These are phyloP conservation scores for Gastracanthus pulcherrimus DNA, from an alignment of 2,888 invertebrate genomes.

Conservation along the genomic window DNA sequence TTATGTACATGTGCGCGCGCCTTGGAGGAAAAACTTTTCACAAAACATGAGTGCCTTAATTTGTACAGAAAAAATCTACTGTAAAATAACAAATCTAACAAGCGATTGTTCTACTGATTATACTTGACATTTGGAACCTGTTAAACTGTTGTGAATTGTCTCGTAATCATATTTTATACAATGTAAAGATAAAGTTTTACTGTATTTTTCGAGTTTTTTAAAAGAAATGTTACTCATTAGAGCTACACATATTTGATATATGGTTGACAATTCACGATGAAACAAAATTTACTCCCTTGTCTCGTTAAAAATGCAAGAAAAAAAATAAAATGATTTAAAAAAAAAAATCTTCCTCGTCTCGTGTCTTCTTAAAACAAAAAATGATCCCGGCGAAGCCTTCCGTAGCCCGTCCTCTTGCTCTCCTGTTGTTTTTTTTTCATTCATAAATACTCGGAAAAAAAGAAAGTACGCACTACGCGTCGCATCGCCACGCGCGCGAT, in stretches of 20 bases:
- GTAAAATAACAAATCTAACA: conserved; percentile 72
- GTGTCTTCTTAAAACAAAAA: neutral
- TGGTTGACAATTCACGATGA: conserved; percentile 55
- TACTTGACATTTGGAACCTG: conserved; percentile 51
- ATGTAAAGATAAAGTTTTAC: conserved; percentile 44
- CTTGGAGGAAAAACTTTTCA: conserved; percentile 64
- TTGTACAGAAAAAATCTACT: conserved; percentile 75
- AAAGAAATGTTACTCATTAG: conserved; percentile 34
- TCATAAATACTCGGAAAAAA: conserved; percentile 2
- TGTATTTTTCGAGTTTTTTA: conserved; percentile 54
- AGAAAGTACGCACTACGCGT: neutral
- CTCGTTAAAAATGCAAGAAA: conserved; percentile 55
- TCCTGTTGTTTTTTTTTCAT: conserved; percentile 9
- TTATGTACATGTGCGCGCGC: conserved; percentile 68
- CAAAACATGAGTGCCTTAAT: conserved; percentile 73
- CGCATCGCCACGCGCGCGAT: neutral
- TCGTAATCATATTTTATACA: conserved; percentile 51
- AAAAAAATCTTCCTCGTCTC: conserved; percentile 22
- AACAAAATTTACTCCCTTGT: conserved; percentile 52
- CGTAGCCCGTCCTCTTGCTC: neutral
- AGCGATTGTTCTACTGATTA: conserved; percentile 61
- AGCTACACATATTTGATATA: conserved; percentile 45
- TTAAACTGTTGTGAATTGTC: conserved; percentile 57
- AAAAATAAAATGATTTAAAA: conserved; percentile 56
- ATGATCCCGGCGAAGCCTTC: neutral